A percentile compares a stretch with the other conserved stretches of the same genome.
Evolutionary conservation across 2,888 invertebrate genomes (phyloP).

Genomic region (Catocala sponsa): DNA sequence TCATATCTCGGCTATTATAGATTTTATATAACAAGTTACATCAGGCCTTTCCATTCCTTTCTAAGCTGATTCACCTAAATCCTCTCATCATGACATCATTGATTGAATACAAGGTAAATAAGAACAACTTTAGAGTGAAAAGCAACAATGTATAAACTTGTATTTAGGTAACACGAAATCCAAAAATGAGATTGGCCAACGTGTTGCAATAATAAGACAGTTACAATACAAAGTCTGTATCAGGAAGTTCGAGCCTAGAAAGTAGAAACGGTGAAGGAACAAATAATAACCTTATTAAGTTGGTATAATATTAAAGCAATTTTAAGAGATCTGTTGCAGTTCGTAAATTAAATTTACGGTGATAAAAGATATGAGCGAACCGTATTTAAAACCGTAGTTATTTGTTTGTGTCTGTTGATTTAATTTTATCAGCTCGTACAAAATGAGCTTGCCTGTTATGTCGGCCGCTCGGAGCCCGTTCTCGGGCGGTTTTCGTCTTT

Average conservation of each 20-base stretch:
- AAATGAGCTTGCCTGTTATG: conserved; percentile 52
- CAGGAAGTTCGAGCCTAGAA: no score
- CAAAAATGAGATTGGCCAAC: no score
- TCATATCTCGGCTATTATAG: conserved; percentile 29
- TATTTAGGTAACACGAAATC: no score
- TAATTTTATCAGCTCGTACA: conserved; percentile 16
- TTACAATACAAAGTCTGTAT: no score
- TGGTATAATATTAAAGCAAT: no score
- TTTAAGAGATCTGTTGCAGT: no score
- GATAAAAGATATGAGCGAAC: not conserved
- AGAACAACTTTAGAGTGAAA: not conserved
- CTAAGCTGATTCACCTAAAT: conserved; percentile 45
- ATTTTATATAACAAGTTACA: conserved; percentile 45
- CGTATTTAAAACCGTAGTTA: not conserved
- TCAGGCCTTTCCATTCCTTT: conserved; percentile 56
- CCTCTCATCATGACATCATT: conserved; percentile 49
- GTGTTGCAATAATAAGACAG: no score
- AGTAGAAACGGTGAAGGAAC: no score
- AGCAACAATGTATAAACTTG: no score
- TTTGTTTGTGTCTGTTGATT: conserved; percentile 23
- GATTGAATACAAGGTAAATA: conserved; percentile 19
- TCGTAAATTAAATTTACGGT: no score
- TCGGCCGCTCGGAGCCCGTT: conserved; percentile 45
- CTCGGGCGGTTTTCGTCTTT: conserved; percentile 54
- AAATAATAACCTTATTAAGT: no score